Conservation (phyloP, 2,113 vertebrate genomes). For the Hypomesus transpacificus region DNA sequence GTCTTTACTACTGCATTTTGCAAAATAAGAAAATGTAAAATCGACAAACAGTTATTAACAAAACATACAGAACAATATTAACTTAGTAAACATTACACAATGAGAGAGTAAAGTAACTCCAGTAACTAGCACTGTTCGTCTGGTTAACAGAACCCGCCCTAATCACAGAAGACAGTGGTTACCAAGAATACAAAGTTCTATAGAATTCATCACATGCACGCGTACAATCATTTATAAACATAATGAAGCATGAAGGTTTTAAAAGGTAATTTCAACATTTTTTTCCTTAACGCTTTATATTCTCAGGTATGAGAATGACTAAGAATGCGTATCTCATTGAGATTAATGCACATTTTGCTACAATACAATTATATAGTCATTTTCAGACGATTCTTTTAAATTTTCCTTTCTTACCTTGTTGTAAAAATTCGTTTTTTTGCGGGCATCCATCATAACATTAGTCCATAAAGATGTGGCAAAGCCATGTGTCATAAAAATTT, state of each 20-base stretch:
- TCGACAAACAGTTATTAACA: constrained; percentile 77
- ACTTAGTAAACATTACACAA: constrained; percentile 90
- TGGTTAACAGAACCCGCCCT: constrained; percentile 88
- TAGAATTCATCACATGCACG: constrained; percentile 94
- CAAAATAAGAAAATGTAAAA: constrained; percentile 66
- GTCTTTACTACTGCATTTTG: constrained; percentile 76
- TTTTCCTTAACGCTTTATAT: constrained; percentile 86
- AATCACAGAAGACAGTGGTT: constrained; percentile 93
- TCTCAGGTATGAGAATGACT: constrained; percentile 99
- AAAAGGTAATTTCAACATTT: constrained; percentile 66
- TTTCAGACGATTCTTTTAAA: constrained; percentile 88
- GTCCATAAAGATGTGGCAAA: constrained; percentile 93
- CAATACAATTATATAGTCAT: constrained; percentile 96
- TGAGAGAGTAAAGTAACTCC: constrained; percentile 65
- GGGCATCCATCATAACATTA: constrained; percentile 90
- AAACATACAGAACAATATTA: constrained; percentile 89
- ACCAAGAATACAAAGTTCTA: constrained; percentile 93
- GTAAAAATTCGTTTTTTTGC: constrained; percentile 75
- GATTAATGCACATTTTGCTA: constrained; percentile 99
- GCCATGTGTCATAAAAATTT: constrained; percentile 94
- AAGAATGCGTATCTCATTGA: constrained; percentile 99
- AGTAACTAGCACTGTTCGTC: constrained; percentile 72
- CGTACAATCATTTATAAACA: constrained; percentile 98
- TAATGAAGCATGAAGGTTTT: constrained; percentile 90
- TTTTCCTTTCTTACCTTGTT: constrained; percentile 79